These are phyloP conservation scores for Chrysocyon brachyurus DNA, from an alignment of 2,797 vertebrate species.

Conservation along the genomic window DNA sequence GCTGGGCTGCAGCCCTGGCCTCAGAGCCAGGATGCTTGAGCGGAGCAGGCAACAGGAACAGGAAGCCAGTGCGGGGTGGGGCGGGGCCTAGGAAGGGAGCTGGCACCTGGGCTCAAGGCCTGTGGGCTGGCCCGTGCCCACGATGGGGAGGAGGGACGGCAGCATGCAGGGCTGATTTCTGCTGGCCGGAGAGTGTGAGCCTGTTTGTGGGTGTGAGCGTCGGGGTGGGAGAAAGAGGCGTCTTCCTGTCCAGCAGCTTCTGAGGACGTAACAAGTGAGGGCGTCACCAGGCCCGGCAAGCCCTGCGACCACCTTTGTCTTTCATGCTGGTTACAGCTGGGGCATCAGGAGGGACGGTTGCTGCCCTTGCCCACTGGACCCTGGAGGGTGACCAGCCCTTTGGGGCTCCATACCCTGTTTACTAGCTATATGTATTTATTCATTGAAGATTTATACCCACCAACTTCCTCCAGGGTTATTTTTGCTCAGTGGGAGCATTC, in stretches of 20 bases:
- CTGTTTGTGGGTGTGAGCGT: background rate
- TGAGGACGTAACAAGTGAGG: background rate
- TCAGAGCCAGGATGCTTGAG: slow-evolving; percentile 56
- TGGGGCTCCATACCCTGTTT: slow-evolving; percentile 17
- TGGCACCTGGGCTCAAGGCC: slow-evolving; percentile 71
- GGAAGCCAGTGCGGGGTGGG: slow-evolving; percentile 74
- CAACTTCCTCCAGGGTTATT: slow-evolving; percentile 81
- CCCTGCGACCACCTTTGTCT: background rate
- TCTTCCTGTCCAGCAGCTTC: slow-evolving; percentile 19
- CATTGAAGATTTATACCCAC: slow-evolving; percentile 79
- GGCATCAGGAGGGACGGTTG: background rate
- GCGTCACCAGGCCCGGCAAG: background rate
- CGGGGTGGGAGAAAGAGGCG: background rate
- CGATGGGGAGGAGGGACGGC: background rate
- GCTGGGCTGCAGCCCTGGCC: background rate
- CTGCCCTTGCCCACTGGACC: background rate
- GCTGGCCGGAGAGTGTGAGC: background rate
- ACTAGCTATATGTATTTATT: slow-evolving; percentile 64
- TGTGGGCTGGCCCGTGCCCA: slow-evolving; percentile 45
- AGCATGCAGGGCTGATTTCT: background rate
- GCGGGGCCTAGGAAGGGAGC: slow-evolving; percentile 71
- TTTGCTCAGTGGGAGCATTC: slow-evolving; percentile 79
- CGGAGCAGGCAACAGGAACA: slow-evolving; percentile 74
- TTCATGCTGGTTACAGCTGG: background rate
- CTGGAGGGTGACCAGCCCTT: background rate